A percentile compares a stretch with the other conserved stretches of the same genome.
Evolutionary conservation across 2,888 invertebrate species (phyloP).

Genomic region (Dascillus cervinus): DNA sequence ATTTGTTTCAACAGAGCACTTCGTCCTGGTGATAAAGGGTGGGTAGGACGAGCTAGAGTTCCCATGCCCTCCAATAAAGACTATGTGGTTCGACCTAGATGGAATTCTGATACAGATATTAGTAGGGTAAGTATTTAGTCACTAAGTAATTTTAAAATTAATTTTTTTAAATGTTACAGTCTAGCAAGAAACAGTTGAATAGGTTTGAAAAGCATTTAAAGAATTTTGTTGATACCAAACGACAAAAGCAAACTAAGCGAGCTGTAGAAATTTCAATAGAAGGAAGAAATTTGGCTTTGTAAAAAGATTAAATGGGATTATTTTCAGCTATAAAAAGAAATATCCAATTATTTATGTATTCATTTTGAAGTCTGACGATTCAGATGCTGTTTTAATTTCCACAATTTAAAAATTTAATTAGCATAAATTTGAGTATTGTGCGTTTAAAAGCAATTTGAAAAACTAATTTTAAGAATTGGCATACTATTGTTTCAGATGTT

Average conservation of each 20-base stretch:
- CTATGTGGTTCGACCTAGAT: constrained; percentile 90
- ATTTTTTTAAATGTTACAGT: constrained; percentile 41
- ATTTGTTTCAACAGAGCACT: constrained; percentile 49
- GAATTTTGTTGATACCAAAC: constrained; percentile 79
- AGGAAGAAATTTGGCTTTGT: constrained; percentile 92
- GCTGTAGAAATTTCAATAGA: constrained; percentile 95
- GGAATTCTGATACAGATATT: constrained; percentile 82
- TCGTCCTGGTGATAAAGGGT: constrained; percentile 92
- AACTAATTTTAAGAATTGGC: too few species aligned
- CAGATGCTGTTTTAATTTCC: too few species aligned
- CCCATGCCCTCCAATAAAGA: constrained; percentile 94
- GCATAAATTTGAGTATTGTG: too few species aligned
- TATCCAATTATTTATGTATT: too few species aligned
- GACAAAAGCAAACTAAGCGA: constrained; percentile 67
- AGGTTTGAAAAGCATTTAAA: constrained; percentile 91
- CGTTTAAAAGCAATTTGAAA: too few species aligned
- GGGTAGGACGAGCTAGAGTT: constrained; percentile 90
- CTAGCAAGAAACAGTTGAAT: constrained; percentile 75
- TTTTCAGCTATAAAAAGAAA: too few species aligned
- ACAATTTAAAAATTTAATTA: too few species aligned
- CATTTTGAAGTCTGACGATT: too few species aligned
- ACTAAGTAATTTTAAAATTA: neutral
- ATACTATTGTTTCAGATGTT: too few species aligned
- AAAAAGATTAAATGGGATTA: too few species aligned
- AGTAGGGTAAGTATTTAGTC: constrained; percentile 52